phyloP scores from a whole-genome alignment of 2,888 invertebrate species.

The Amblyjoppa proteus region DNA sequence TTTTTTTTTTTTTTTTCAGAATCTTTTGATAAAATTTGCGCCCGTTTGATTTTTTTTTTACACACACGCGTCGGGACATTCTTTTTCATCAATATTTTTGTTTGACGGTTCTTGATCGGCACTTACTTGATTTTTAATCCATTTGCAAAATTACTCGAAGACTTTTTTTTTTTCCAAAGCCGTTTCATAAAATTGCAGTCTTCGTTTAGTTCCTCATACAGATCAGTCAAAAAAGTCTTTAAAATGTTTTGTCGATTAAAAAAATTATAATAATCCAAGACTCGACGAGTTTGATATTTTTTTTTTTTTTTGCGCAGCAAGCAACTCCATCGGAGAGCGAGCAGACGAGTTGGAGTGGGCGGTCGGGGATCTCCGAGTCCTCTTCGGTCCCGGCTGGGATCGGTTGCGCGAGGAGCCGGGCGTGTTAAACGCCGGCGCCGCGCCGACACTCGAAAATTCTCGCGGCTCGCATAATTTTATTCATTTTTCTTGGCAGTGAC shows the following conservation, averaged over 20 bases:
- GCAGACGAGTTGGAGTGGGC: slow-evolving; percentile 36
- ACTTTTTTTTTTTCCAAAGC: neutral
- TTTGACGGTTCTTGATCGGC: no score
- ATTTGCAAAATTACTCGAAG: neutral
- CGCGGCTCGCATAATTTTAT: slow-evolving; percentile 80
- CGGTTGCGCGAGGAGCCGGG: slow-evolving; percentile 36
- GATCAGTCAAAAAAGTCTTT: no score
- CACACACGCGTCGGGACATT: no score
- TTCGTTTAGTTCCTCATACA: no score
- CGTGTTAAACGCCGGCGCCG: slow-evolving; percentile 49
- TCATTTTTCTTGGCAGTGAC: slow-evolving; percentile 78
- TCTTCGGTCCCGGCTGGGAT: slow-evolving; percentile 39
- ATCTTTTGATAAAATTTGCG: no score
- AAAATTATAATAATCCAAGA: no score
- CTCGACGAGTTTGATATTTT: neutral
- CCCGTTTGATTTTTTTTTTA: no score
- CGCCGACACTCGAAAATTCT: slow-evolving; percentile 71
- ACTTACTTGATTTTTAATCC: no score
- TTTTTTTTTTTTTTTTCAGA: no score
- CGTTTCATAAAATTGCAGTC: no score
- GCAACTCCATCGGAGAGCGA: neutral
- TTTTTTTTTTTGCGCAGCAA: neutral
- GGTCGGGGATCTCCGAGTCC: slow-evolving; percentile 27
- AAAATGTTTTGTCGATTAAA: no score
- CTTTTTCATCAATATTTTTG: no score